Conservation (phyloP, 2,113 vertebrate genomes). For the Andinoacara biseriatus region DNA sequence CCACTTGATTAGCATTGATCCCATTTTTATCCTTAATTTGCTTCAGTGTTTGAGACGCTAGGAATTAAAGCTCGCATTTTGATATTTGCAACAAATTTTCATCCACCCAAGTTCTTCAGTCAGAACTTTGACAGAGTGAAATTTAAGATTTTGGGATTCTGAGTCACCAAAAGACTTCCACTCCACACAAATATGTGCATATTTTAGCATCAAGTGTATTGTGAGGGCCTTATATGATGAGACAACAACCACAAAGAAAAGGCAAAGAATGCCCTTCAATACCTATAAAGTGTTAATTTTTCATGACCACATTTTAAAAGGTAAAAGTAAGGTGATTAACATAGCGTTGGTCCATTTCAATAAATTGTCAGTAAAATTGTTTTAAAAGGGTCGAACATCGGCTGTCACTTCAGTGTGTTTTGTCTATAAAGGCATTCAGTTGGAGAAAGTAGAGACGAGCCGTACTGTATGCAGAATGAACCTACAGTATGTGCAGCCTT, state of each 20-base stretch:
- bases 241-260: neutral
- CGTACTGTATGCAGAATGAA: neutral
- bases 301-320: too few species aligned
- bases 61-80: neutral
- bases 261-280: neutral
- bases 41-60: neutral
- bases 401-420: neutral
- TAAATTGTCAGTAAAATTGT: neutral
- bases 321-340: neutral
- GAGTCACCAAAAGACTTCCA: neutral
- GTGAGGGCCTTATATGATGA: neutral
- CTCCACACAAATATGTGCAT: too few species aligned
- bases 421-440: slow-evolving; percentile 12
- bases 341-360: neutral
- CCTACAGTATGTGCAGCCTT: slow-evolving; percentile 20
- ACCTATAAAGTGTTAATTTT: neutral
- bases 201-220: neutral
- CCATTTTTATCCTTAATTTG: neutral
- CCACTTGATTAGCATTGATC: neutral
- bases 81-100: neutral
- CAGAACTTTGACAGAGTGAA: neutral
- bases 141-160: neutral
- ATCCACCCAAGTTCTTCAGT: neutral
- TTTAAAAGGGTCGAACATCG: neutral
- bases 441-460: neutral